A percentile compares a stretch with the other conserved stretches of the same genome.
phyloP scores from a whole-genome alignment of 2,113 vertebrate genomes.

The Sakesphorus luctuosus region DNA sequence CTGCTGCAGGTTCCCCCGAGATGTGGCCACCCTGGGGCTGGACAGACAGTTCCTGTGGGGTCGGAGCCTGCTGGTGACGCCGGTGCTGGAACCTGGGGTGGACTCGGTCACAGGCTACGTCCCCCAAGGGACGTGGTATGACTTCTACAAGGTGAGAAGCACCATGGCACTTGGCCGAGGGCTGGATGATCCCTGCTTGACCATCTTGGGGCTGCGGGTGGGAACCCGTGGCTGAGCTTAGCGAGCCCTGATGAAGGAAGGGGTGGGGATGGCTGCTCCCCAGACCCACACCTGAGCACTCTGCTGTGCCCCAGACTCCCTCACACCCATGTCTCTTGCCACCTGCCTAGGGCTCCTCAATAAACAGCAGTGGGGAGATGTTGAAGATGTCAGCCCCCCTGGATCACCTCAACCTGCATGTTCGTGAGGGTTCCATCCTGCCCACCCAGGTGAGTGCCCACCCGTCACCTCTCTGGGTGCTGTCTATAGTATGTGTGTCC shows the following conservation, averaged over 20 bases:
- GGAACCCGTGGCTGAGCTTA: neutral
- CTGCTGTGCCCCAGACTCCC: accelerated
- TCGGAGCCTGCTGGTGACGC: constrained; percentile 83
- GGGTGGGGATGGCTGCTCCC: neutral
- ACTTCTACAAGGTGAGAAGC: constrained; percentile 84
- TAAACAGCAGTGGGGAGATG: constrained; percentile 82
- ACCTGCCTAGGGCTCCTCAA: constrained; percentile 71
- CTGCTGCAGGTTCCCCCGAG: constrained; percentile 77
- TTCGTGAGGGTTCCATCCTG: constrained; percentile 82
- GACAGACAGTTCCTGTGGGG: constrained; percentile 90
- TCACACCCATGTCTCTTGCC: accelerated
- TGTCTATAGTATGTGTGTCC: accelerated
- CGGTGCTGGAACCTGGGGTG: constrained; percentile 80
- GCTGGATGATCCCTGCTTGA: accelerated
- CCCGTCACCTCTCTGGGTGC: accelerated
- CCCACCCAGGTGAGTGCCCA: constrained; percentile 81
- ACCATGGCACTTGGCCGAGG: accelerated
- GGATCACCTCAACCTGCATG: constrained; percentile 87
- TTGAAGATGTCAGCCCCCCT: constrained; percentile 79
- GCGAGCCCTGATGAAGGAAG: neutral
- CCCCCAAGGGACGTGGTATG: constrained; percentile 84
- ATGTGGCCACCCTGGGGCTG: constrained; percentile 75
- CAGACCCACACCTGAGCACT: accelerated
- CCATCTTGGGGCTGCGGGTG: accelerated
- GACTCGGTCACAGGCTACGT: constrained; percentile 80